phyloP scores from a whole-genome alignment of 1,140 invertebrate species.

The Dryas iulia region DNA sequence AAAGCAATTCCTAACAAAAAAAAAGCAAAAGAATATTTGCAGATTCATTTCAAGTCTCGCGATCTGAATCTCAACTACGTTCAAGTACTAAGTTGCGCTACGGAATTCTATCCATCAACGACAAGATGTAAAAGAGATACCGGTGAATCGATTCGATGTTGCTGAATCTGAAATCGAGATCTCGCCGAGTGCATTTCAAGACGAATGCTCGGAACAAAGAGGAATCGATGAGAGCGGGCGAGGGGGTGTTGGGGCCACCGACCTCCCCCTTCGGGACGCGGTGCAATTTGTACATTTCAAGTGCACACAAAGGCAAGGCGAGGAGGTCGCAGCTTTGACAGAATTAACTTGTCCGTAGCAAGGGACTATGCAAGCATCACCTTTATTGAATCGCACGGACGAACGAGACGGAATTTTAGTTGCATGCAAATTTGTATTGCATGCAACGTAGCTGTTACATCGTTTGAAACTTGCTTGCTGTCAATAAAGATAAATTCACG shows the following conservation, averaged over 20 bases:
- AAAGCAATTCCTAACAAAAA: neutral
- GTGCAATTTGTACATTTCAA: slow-evolving; percentile 80
- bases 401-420: slow-evolving; percentile 31
- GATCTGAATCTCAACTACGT: slow-evolving; percentile 25
- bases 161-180: slow-evolving; percentile 71
- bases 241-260: slow-evolving; percentile 61
- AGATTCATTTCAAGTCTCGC: neutral
- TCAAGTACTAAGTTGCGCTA: slow-evolving; percentile 44
- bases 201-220: slow-evolving; percentile 73
- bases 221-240: slow-evolving; percentile 71
- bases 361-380: slow-evolving; percentile 51
- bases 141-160: slow-evolving; percentile 59
- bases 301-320: slow-evolving; percentile 75
- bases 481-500: slow-evolving; percentile 14
- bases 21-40: slow-evolving; percentile 1
- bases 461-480: slow-evolving; percentile 7
- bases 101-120: slow-evolving; percentile 52
- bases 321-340: slow-evolving; percentile 76
- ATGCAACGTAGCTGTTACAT: slow-evolving; percentile 9
- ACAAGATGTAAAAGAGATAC: slow-evolving; percentile 38
- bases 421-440: slow-evolving; percentile 30
- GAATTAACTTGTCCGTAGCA: slow-evolving; percentile 76
- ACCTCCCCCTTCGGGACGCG: slow-evolving; percentile 60
- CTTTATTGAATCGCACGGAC: slow-evolving; percentile 58
- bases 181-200: slow-evolving; percentile 69